A percentile compares a stretch with the other conserved stretches of the same genome.
Conservation (phyloP, 2,797 vertebrate species). For the Peromyscus nudipes region DNA sequence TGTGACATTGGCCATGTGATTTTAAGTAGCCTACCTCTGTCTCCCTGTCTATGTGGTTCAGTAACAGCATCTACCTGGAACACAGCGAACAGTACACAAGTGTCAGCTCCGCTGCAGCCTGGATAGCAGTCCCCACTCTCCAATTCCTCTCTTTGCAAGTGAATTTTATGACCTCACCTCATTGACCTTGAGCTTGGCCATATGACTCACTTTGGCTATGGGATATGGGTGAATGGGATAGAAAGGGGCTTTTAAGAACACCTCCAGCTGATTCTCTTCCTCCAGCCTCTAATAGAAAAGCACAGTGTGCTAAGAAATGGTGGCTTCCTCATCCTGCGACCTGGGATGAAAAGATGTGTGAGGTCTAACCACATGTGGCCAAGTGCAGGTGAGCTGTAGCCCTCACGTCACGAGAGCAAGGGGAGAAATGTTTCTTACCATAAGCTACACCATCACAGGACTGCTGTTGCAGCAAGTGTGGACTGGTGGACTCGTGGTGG, state of each 20-base stretch:
- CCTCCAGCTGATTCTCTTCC: neutral
- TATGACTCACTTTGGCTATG: neutral
- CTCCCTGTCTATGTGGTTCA: neutral
- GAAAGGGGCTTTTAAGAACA: neutral
- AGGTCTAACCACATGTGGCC: neutral
- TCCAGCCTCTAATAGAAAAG: neutral
- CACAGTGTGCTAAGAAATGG: neutral
- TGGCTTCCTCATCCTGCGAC: neutral
- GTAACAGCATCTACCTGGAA: neutral
- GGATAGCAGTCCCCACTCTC: neutral
- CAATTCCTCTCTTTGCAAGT: neutral
- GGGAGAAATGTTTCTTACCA: neutral
- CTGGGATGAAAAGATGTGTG: neutral
- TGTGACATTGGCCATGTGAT: neutral
- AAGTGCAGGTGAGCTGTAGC: neutral
- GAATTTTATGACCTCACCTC: neutral
- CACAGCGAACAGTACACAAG: rapidly evolving
- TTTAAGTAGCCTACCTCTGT: neutral
- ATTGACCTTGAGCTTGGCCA: neutral
- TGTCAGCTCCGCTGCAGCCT: neutral
- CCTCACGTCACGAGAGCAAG: neutral
- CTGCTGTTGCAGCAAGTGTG: neutral
- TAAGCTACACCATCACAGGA: neutral
- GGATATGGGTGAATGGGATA: neutral
- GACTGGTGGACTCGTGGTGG: neutral